phyloP scores from a whole-genome alignment of 2,797 vertebrate genomes.

The Tolypeutes matacus region DNA sequence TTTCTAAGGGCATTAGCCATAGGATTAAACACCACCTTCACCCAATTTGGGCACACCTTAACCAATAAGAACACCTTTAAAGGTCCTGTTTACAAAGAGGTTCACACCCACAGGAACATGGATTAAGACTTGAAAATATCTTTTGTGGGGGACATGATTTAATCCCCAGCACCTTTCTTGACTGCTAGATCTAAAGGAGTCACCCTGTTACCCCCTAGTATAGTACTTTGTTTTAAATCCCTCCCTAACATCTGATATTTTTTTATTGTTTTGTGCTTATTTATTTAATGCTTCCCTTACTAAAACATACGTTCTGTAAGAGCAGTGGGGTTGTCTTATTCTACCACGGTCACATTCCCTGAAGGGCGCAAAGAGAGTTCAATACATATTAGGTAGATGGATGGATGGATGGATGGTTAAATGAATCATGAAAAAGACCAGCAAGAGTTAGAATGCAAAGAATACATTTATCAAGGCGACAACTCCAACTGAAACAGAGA shows the following conservation, averaged over 20 bases:
- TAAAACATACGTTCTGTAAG: not conserved
- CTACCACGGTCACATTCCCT: not conserved
- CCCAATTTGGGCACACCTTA: too few species aligned
- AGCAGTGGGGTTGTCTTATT: not conserved
- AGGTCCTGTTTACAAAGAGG: too few species aligned
- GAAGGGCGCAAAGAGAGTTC: not conserved
- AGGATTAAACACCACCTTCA: too few species aligned
- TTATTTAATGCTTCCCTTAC: not conserved
- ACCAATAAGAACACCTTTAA: too few species aligned
- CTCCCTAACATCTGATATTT: not conserved
- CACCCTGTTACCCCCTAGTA: too few species aligned
- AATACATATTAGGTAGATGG: not conserved
- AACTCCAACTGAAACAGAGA: not conserved
- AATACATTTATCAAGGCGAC: not conserved
- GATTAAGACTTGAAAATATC: too few species aligned
- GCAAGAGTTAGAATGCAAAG: not conserved
- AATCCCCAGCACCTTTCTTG: not conserved
- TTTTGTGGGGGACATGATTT: too few species aligned
- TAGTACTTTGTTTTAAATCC: not conserved
- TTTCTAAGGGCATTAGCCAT: too few species aligned
- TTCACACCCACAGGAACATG: too few species aligned
- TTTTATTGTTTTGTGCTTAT: not conserved
- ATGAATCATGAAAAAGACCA: not conserved
- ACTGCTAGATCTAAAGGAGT: not conserved
- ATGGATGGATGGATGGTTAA: fast-evolving